Evolutionary conservation across 53 echinoderm and acorn worm genomes (phyloP), one percentile per base, ranked within the genome.

Genomic region (Stichopus horrens): DNA sequence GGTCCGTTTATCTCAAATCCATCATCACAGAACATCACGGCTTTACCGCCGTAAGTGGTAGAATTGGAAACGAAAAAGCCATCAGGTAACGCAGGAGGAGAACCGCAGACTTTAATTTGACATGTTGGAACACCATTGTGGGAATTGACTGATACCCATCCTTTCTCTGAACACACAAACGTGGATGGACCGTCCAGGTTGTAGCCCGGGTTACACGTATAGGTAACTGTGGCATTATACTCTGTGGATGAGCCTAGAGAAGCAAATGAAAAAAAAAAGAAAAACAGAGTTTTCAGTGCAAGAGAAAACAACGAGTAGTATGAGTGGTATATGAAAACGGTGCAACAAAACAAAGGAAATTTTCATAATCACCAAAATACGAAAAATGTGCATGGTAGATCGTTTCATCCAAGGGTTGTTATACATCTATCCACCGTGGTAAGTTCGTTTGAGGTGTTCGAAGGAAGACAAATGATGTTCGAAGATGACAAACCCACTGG

Each of bases 161-260:
- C 93, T 21, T 87, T 21, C 59, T 77, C 23, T 80, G 54, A 55
- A 60, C 93, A 93, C 14, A 76, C 75, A 6, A 23, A 83, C 9
- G 21, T 57, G 9, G 78, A 71, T 8, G 58, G 55, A 14, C 98
- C 95, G 10, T n/a, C 86, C 75, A 97, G 79, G 21, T 9, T 73
- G 65, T 91, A 94, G 67, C 98, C 98, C n/a, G 68, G 23, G 65
- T 97, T 71, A 83, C 98, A 97, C 20, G 52, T 37, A 68, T 87
- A 94, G 9, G 20, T 75, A 23, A 92, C 21, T 20, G 85, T 85
- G 37, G 85, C 37, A 67, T 85, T 85, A 59, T 51, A 67, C 65
- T 66, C 14, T 6, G 21, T 5, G 8, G 54, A 21, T 76, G 77
- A 53, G 21, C 8, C 77, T 76, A 16, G 5, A 76, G 51, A 16